Base-by-base conservation (phyloP, 2,797 vertebrate genomes). In the Synaphobranchus kaupii region DNA sequence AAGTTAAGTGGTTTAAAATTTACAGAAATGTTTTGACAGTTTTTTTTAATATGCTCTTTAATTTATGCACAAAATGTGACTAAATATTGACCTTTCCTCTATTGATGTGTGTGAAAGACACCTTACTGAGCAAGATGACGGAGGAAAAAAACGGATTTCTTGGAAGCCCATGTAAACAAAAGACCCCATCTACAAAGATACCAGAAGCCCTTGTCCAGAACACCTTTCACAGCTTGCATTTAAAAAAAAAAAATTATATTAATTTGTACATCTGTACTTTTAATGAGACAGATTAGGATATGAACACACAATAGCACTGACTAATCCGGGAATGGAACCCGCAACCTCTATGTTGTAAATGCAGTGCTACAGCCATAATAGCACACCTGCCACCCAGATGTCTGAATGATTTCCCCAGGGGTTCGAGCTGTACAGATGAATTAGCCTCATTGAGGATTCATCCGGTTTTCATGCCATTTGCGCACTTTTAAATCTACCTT, bases 21-120 rank as follows among this genome's bases (percentile, higher is more conserved):
- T 56, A 76, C 10, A 39, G 25, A 47, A 87, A 78, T 84, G 17
- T 39, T 58, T 54, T 85, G 76, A 78, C 52, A 60, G 58, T 80
- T 56, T 66, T 87, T 28, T 39, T n/a, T n/a, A n/a, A 87, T 44
- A 63, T 84, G 86, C 66, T 54, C 78, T 58, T 13, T 84, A 87
- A 84, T 76, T n/a, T 28, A 31, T 25, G 50, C 47, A 83, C 47
- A 54, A 66, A 39, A 83, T 71, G 44, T 20, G 15, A 68, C 48
- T 56, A 13, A 34, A 52, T 54, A 54, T 60, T 84, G 71, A 34
- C 71, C 25, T 80, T 34, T 60, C 63, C 47, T 87, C 54, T 31
- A 60, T 85, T 71, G 60, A 22, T 66, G 63, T 60, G 25, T 68
- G 56, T 56, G 85, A 31, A 66, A 28, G 48, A 87, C 28, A 50